A percentile compares a stretch with the other conserved stretches of the same genome.
Evolutionary conservation across 64 coral and sea anemone genomes (phyloP).

Genomic region (Stichodactyla helianthus): DNA sequence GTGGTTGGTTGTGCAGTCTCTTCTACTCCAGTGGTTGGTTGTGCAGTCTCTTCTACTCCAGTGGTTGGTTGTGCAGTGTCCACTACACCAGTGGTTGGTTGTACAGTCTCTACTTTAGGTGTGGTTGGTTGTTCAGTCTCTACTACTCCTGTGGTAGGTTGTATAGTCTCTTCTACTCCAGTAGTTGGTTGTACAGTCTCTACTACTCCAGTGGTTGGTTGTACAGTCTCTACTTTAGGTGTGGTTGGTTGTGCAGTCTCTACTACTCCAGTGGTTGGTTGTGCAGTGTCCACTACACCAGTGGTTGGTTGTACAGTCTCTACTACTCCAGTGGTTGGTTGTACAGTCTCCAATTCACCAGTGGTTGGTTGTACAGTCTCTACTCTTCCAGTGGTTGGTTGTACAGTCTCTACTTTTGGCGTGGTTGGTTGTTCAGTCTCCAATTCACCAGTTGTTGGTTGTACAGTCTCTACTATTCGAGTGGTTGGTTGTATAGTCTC

Average conservation of each 20-base stretch:
- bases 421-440: neutral
- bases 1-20: neutral
- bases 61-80: too few relatives aligned
- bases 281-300: too few relatives aligned
- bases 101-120: neutral
- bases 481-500: neutral
- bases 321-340: too few relatives aligned
- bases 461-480: neutral
- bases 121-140: neutral
- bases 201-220: neutral
- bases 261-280: neutral
- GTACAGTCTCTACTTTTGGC: neutral
- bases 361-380: too few relatives aligned
- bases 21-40: neutral
- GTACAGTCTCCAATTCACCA: too few relatives aligned
- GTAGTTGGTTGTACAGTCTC: neutral
- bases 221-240: neutral
- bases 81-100: too few relatives aligned
- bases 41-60: neutral
- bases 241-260: neutral
- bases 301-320: too few relatives aligned
- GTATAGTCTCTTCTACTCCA: neutral
- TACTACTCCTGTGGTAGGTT: neutral
- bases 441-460: neutral
- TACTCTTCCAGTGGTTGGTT: neutral